Conservation (phyloP, 2,888 invertebrate species). For the Crepidodera aurea region DNA sequence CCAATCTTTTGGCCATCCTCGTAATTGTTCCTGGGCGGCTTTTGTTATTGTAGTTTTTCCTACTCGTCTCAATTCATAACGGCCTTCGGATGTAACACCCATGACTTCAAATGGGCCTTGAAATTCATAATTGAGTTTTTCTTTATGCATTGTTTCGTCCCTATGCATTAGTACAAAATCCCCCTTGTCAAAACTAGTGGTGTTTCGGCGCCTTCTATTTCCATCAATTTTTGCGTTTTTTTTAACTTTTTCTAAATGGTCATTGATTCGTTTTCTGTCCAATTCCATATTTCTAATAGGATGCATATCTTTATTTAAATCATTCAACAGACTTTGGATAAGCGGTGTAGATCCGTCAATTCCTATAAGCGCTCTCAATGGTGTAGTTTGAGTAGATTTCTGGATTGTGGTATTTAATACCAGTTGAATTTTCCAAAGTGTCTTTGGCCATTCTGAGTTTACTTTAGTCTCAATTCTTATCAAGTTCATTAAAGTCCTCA, state of each 20-base stretch:
- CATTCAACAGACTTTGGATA: background rate
- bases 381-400: background rate
- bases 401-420: background rate
- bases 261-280: background rate
- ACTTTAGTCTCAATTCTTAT: background rate
- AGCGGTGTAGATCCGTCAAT: background rate
- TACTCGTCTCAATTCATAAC: background rate
- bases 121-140: background rate
- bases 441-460: background rate
- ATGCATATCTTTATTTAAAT: background rate
- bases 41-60: background rate
- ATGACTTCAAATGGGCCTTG: background rate
- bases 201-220: background rate
- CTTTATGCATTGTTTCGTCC: background rate
- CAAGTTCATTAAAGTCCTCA: background rate
- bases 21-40: background rate
- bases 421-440: background rate
- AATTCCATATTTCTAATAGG: background rate
- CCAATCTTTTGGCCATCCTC: background rate
- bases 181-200: background rate
- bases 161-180: background rate
- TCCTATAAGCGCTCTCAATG: background rate
- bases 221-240: background rate
- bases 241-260: no score
- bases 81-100: background rate